Conservation (phyloP, 2,888 invertebrate genomes). For the Lasioglossum leucozonium region DNA sequence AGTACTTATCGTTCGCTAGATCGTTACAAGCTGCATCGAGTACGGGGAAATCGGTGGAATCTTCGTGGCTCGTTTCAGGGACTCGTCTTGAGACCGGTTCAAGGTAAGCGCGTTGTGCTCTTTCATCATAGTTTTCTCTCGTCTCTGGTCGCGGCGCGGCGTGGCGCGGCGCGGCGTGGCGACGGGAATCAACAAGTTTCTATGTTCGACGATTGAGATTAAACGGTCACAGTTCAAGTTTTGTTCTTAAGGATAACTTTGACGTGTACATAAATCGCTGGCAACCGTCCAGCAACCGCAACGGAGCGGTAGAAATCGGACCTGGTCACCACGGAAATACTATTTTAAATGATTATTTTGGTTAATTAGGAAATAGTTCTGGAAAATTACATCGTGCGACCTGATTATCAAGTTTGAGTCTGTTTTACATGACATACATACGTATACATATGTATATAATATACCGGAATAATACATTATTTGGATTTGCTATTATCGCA, state of each 20-base stretch:
- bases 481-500: too few relatives aligned
- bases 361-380: too few relatives aligned
- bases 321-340: background rate
- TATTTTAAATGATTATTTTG: too few relatives aligned
- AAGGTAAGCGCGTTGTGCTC: constrained; percentile 26
- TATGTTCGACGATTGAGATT: background rate
- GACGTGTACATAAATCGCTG: background rate
- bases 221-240: background rate
- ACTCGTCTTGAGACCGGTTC: constrained; percentile 6
- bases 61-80: constrained; percentile 7
- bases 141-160: too few relatives aligned
- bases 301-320: background rate
- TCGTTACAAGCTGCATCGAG: constrained; percentile 14
- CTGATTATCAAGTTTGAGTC: too few relatives aligned
- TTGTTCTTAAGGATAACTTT: too few relatives aligned
- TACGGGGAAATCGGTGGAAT: background rate
- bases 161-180: background rate
- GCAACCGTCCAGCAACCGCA: background rate
- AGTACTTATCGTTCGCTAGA: constrained; percentile 22
- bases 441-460: too few relatives aligned
- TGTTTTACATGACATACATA: too few relatives aligned
- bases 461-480: too few relatives aligned
- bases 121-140: background rate
- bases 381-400: too few relatives aligned
- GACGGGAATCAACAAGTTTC: constrained; percentile 53